Evolutionary conservation across 1,140 invertebrate species (phyloP).

Genomic region (Euglossa dilemma): DNA sequence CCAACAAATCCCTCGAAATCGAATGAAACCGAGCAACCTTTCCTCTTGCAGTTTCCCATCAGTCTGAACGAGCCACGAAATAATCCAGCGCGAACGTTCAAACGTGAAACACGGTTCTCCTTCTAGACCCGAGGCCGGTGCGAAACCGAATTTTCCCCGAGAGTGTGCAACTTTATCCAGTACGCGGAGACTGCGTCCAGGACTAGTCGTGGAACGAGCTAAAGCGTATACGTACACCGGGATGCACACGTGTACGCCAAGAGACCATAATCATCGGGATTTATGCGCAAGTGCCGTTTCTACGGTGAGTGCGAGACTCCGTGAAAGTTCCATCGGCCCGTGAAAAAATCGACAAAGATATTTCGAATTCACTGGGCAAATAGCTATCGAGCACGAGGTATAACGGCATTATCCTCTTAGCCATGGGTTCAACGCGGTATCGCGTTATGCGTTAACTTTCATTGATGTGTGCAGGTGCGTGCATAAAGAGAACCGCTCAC

Average conservation of each 20-base stretch:
- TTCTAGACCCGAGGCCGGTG: too few relatives aligned
- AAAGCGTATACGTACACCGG: too few relatives aligned
- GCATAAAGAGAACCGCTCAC: slow-evolving; percentile 55
- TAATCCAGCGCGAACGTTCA: background rate
- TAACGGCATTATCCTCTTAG: slow-evolving; percentile 65
- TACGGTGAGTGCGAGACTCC: slow-evolving; percentile 39
- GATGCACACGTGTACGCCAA: background rate
- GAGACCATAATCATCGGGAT: slow-evolving; percentile 45
- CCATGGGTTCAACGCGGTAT: slow-evolving; percentile 33
- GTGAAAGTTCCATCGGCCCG: slow-evolving; percentile 49
- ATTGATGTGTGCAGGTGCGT: slow-evolving; percentile 67
- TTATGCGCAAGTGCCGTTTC: slow-evolving; percentile 40
- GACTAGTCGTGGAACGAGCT: background rate
- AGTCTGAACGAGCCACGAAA: background rate
- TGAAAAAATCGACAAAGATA: slow-evolving; percentile 67
- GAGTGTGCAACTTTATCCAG: background rate
- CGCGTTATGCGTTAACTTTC: slow-evolving; percentile 65
- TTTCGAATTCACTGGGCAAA: slow-evolving; percentile 67
- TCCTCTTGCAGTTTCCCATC: background rate
- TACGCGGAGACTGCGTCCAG: background rate
- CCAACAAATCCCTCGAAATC: background rate
- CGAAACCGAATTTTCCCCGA: slow-evolving; percentile 1
- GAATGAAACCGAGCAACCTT: background rate
- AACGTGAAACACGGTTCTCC: background rate
- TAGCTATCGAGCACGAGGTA: slow-evolving; percentile 31